Conservation (phyloP, 1,140 invertebrate species). For the Saccostrea glomerata region DNA sequence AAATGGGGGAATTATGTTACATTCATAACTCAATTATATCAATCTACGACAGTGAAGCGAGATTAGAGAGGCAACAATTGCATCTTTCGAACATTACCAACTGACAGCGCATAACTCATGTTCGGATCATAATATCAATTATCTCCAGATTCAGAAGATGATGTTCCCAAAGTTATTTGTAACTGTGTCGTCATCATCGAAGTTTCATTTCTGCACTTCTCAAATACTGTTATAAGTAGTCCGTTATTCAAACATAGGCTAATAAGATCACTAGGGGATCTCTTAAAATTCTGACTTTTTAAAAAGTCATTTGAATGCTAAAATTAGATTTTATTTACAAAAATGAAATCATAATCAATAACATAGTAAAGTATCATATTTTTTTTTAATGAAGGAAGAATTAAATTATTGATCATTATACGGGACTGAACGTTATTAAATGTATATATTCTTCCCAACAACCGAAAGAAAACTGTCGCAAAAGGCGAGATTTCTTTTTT, state of each 20-base stretch:
- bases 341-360: too few species aligned
- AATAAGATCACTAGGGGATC: too few species aligned
- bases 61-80: constrained; percentile 29
- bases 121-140: constrained; percentile 31
- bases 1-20: constrained; percentile 31
- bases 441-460: too few species aligned
- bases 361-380: too few species aligned
- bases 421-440: too few species aligned
- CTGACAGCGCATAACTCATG: constrained; percentile 24
- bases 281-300: too few species aligned
- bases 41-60: constrained; percentile 4
- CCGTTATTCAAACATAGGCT: too few species aligned
- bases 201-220: not conserved
- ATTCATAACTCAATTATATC: constrained; percentile 34
- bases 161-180: constrained; percentile 34
- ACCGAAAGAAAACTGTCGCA: not conserved
- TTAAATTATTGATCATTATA: too few species aligned
- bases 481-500: not conserved
- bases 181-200: not conserved
- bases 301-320: too few species aligned
- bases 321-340: too few species aligned
- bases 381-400: too few species aligned
- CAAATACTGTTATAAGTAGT: not conserved
- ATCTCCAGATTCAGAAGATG: constrained; percentile 31
- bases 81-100: constrained; percentile 26